A percentile compares a stretch with the other conserved stretches of the same genome.
phyloP scores from a whole-genome alignment of 2,888 invertebrate species.

The Gasteruption jaculator region DNA sequence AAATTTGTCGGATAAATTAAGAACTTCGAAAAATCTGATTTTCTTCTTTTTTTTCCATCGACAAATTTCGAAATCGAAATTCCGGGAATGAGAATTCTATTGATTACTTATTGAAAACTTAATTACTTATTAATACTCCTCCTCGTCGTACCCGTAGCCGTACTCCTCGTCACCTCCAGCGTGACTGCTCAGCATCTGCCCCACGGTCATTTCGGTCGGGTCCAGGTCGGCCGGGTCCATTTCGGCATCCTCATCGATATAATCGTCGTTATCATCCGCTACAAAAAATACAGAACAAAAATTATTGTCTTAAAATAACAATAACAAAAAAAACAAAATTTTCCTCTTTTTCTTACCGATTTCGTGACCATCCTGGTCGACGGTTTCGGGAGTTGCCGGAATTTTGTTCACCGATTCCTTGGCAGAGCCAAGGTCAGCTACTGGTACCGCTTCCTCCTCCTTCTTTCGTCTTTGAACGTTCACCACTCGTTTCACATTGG shows the following conservation, averaged over 20 bases:
- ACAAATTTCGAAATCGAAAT: too few relatives aligned
- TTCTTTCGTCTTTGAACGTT: conserved; percentile 11
- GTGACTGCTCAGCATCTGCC: conserved; percentile 52
- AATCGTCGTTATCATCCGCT: conserved; percentile 37
- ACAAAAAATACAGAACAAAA: neutral
- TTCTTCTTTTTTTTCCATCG: too few relatives aligned
- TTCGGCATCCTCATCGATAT: conserved; percentile 42
- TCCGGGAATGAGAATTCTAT: too few relatives aligned
- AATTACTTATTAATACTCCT: conserved; percentile 47
- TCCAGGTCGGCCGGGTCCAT: conserved; percentile 36
- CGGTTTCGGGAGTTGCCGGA: neutral
- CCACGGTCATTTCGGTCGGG: conserved; percentile 39
- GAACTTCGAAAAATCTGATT: too few relatives aligned
- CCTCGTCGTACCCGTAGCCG: conserved; percentile 64
- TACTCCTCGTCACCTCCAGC: conserved; percentile 63
- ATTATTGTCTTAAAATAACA: conserved; percentile 17
- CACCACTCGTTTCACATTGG: conserved; percentile 10
- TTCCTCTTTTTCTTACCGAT: conserved; percentile 8
- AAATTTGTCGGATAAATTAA: too few relatives aligned
- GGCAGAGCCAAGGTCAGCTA: neutral
- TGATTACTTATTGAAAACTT: too few relatives aligned
- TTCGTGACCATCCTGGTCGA: neutral
- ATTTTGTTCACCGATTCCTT: conserved; percentile 1
- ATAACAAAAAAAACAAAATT: conserved; percentile 2
- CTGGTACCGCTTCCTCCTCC: conserved; percentile 3